Conservation (phyloP, 2,797 vertebrate species). For the Adelosebastes latens region DNA sequence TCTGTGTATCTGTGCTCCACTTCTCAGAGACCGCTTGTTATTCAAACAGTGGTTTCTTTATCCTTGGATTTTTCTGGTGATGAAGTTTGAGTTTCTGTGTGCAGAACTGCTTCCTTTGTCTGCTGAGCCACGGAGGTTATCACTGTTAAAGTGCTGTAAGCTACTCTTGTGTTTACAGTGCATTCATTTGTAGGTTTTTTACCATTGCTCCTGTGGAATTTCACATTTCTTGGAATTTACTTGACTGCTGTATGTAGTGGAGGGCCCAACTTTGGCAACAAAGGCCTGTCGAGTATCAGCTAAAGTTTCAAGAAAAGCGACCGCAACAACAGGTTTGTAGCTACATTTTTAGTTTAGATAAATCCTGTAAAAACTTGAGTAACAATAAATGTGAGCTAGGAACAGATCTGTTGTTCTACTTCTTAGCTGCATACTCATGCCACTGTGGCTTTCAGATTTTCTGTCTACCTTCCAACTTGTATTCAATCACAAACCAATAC, state of each 20-base stretch:
- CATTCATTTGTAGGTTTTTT: background rate
- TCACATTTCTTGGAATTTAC: background rate
- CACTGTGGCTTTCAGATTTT: background rate
- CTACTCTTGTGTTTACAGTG: conserved; percentile 3
- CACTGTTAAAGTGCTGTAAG: background rate
- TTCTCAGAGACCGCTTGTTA: conserved; percentile 1
- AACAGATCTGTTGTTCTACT: background rate
- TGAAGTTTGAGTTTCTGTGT: conserved; percentile 25
- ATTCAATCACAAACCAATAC: no score
- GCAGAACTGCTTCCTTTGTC: background rate
- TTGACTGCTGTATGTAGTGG: background rate
- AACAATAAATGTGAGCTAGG: background rate
- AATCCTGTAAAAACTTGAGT: background rate
- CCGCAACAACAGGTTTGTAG: background rate
- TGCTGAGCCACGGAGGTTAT: background rate
- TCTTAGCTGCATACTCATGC: background rate
- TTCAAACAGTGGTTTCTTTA: conserved; percentile 10
- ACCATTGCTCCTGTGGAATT: background rate
- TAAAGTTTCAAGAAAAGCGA: background rate
- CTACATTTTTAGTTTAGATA: background rate
- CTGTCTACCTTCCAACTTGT: background rate
- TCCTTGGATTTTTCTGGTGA: conserved; percentile 1
- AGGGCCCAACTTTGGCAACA: background rate
- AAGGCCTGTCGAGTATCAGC: background rate
- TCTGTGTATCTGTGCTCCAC: background rate